These are phyloP conservation scores for Drosophila trapezifrons DNA, from an alignment of 1,140 invertebrate species.

Conservation along the genomic window DNA sequence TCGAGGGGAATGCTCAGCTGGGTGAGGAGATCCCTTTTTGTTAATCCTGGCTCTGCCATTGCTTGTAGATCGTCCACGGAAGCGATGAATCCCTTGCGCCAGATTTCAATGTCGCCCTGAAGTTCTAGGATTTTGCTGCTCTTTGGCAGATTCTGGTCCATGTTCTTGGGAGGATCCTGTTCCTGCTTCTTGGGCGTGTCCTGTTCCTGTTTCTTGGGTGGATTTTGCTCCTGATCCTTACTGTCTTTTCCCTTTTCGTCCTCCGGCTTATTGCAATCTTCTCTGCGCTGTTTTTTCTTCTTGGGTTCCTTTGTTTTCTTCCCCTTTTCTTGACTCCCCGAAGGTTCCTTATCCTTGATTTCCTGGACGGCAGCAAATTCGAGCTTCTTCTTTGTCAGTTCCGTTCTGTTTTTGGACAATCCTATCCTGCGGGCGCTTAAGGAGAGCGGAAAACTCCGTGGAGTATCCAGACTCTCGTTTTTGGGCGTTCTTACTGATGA, in stretches of 20 bases:
- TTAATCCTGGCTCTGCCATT: slow-evolving; percentile 24
- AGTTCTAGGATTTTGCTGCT: slow-evolving; percentile 50
- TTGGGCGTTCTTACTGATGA: slow-evolving; percentile 4
- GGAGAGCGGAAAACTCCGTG: slow-evolving; percentile 19
- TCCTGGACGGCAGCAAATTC: slow-evolving; percentile 37
- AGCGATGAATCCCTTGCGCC: slow-evolving; percentile 55
- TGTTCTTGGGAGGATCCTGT: too few species aligned
- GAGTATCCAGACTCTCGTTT: slow-evolving; percentile 25
- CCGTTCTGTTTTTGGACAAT: slow-evolving; percentile 51
- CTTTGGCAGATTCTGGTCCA: neutral
- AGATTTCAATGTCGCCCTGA: slow-evolving; percentile 53
- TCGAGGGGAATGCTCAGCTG: slow-evolving; percentile 56
- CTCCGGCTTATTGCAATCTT: neutral
- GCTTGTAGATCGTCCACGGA: slow-evolving; percentile 61
- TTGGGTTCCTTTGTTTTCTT: neutral
- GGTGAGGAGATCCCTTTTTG: slow-evolving; percentile 34
- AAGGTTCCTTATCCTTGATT: neutral
- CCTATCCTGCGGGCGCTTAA: slow-evolving; percentile 52
- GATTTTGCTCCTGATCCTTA: neutral
- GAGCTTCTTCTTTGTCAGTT: slow-evolving; percentile 59
- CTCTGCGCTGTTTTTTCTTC: neutral
- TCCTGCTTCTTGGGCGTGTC: neutral
- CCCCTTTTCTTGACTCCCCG: neutral
- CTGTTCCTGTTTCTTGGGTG: neutral
- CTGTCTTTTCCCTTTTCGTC: neutral